phyloP scores from a whole-genome alignment of 2,113 vertebrate species.

The Struthidea cinerea region DNA sequence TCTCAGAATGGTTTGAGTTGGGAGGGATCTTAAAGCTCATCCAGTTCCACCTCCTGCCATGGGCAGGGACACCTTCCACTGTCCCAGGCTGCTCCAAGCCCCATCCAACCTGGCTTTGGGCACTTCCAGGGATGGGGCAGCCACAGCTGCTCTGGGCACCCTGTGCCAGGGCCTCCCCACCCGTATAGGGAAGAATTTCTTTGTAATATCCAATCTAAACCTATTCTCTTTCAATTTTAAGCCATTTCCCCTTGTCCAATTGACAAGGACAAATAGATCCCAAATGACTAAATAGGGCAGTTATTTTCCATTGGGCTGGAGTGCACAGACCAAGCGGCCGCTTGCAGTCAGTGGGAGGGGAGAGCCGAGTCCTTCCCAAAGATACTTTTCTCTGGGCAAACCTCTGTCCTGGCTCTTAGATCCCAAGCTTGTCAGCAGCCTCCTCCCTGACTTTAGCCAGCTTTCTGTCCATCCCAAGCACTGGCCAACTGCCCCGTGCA shows the following conservation, averaged over 20 bases:
- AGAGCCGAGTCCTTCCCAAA: not conserved
- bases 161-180: not conserved
- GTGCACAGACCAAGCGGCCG: fast-evolving
- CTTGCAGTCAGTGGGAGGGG: not conserved
- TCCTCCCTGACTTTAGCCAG: not conserved
- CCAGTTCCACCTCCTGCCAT: not conserved
- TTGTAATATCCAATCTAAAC: not conserved
- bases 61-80: not conserved
- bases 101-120: fast-evolving
- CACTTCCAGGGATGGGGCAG: not conserved
- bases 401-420: not conserved
- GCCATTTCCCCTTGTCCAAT: not conserved
- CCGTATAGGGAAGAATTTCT: not conserved
- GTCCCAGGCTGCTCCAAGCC: fast-evolving
- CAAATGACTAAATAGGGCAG: not conserved
- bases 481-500: not conserved
- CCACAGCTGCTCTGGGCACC: not conserved
- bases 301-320: not conserved
- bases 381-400: not conserved
- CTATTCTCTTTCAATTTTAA: not conserved
- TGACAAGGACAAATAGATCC: not conserved
- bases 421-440: not conserved
- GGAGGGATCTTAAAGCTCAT: not conserved
- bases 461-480: fast-evolving
- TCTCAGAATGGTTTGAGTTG: not conserved